Evolutionary conservation across 1,140 invertebrate species (phyloP).

Genomic region (Caerostris extrusa): DNA sequence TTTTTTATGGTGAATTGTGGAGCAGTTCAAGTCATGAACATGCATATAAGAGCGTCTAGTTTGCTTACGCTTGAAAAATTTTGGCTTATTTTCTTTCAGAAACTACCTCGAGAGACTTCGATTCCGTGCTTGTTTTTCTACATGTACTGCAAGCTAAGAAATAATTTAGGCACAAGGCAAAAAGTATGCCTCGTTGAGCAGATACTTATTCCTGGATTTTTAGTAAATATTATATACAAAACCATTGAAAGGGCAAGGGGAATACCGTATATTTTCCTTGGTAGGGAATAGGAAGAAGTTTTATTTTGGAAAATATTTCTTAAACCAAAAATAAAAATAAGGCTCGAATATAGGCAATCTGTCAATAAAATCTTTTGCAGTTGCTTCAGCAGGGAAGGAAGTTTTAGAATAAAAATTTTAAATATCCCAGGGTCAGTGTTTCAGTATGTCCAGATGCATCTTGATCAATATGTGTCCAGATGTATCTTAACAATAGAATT

Average conservation of each 20-base stretch:
- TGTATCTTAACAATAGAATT: background rate
- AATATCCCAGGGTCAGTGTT: background rate
- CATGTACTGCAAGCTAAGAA: background rate
- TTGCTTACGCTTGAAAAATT: background rate
- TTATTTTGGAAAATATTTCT: background rate
- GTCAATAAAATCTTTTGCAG: background rate
- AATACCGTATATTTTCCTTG: too few species aligned
- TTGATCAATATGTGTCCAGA: too few species aligned
- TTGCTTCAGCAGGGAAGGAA: background rate
- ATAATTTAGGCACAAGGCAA: background rate
- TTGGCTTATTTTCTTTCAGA: background rate
- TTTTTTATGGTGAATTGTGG: background rate
- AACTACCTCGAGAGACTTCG: background rate
- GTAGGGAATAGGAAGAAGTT: background rate
- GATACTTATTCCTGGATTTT: background rate
- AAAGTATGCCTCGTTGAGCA: background rate
- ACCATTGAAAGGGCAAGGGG: background rate
- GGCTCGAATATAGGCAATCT: constrained; percentile 2
- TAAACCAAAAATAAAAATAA: background rate
- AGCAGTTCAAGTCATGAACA: background rate
- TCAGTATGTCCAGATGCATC: background rate
- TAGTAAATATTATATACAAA: background rate
- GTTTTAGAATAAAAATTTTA: background rate
- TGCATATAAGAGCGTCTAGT: background rate
- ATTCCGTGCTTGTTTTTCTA: background rate